These are phyloP conservation scores for Bombus consobrinus DNA, from an alignment of 1,140 invertebrate species.

Conservation along the genomic window DNA sequence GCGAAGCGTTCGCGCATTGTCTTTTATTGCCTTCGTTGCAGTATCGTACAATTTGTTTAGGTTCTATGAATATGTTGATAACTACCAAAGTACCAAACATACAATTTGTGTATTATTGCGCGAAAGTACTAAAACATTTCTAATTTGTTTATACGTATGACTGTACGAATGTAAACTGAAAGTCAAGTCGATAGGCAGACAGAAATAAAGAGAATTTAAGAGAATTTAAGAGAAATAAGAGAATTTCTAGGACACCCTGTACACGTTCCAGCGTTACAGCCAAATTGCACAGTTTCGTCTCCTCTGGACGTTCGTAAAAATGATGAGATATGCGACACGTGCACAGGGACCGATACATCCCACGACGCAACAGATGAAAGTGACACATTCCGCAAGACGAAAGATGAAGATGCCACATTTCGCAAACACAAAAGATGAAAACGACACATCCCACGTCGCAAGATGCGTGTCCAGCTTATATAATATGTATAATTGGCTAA, in stretches of 20 bases:
- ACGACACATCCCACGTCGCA: neutral
- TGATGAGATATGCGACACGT: neutral
- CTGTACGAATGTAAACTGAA: neutral
- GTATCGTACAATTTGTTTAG: too few relatives aligned
- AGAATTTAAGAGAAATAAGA: too few relatives aligned
- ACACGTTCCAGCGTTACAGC: neutral
- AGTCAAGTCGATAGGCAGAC: neutral
- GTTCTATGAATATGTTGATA: too few relatives aligned
- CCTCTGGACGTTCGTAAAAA: neutral
- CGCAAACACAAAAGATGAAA: neutral
- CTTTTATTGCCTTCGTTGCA: too few relatives aligned
- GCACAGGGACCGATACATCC: neutral
- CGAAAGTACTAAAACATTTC: too few relatives aligned
- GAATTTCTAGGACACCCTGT: constrained; percentile 23
- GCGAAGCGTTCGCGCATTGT: too few relatives aligned
- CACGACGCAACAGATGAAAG: too few relatives aligned
- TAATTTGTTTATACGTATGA: too few relatives aligned
- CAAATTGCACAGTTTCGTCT: neutral
- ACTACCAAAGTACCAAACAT: too few relatives aligned
- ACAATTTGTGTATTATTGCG: too few relatives aligned
- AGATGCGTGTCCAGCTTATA: neutral
- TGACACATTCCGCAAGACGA: neutral
- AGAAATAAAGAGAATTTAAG: too few relatives aligned
- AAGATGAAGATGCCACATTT: too few relatives aligned
- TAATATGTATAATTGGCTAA: neutral